These are phyloP conservation scores for Dermolepida albohirtum DNA, from an alignment of 2,888 invertebrate genomes.

Conservation along the genomic window DNA sequence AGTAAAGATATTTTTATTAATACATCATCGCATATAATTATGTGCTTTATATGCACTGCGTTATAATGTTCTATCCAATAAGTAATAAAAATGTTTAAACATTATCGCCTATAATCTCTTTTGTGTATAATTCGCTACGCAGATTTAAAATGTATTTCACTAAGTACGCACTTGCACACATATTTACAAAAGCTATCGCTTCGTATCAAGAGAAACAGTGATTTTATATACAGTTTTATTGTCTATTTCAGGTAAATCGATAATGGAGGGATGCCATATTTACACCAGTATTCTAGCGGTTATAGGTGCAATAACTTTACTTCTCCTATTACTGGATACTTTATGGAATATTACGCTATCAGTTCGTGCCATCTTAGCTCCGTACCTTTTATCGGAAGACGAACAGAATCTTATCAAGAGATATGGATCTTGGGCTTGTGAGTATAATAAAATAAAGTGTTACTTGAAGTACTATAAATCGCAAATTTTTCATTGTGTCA, in stretches of 20 bases:
- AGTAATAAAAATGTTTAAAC: too few species aligned
- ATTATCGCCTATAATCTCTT: too few species aligned
- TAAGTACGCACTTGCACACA: too few species aligned
- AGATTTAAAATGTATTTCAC: too few species aligned
- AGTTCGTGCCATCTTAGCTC: slow-evolving; percentile 72
- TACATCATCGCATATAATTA: too few species aligned
- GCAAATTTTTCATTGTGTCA: too few species aligned
- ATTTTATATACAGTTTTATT: not conserved
- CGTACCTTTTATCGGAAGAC: slow-evolving; percentile 74
- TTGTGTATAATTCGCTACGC: too few species aligned
- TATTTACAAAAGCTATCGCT: not conserved
- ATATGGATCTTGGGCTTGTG: slow-evolving; percentile 91
- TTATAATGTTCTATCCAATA: too few species aligned
- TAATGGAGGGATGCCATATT: slow-evolving; percentile 40
- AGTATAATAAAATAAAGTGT: slow-evolving; percentile 58
- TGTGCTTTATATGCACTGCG: too few species aligned
- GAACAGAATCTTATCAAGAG: slow-evolving; percentile 72
- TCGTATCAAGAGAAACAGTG: not conserved
- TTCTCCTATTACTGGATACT: slow-evolving; percentile 69
- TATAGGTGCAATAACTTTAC: slow-evolving; percentile 68
- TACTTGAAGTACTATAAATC: too few species aligned
- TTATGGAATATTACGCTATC: slow-evolving; percentile 73
- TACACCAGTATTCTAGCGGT: slow-evolving; percentile 59
- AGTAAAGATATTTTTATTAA: too few species aligned
- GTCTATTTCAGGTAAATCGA: slow-evolving; percentile 29